Evolutionary conservation across 2,797 vertebrate species (phyloP).

Genomic region (Halcyon smyrnensis): DNA sequence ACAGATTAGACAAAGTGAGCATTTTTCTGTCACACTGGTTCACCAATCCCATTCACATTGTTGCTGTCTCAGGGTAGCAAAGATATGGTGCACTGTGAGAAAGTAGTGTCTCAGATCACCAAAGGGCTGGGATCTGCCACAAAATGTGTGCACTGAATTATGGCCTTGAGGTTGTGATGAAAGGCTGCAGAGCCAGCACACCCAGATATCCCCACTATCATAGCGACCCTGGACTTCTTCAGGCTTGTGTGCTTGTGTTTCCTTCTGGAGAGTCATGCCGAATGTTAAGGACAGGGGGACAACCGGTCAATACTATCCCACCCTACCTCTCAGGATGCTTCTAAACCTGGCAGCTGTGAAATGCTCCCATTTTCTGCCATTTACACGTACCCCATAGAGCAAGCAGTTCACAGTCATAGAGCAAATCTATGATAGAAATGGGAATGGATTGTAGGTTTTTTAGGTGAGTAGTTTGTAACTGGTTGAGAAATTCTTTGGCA

Average conservation of each 20-base stretch:
- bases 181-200: background rate
- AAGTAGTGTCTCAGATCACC: background rate
- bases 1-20: background rate
- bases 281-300: background rate
- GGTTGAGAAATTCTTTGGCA: background rate
- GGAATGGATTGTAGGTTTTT: background rate
- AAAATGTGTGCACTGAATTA: background rate
- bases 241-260: background rate
- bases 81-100: accelerated
- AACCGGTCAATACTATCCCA: background rate
- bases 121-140: background rate
- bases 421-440: background rate
- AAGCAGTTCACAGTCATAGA: background rate
- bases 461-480: background rate
- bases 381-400: background rate
- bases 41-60: background rate
- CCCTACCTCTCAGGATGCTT: background rate
- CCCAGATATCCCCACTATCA: background rate
- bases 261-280: background rate
- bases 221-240: background rate
- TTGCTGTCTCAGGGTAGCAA: background rate
- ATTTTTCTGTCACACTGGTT: background rate
- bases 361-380: background rate
- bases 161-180: background rate
- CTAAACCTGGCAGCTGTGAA: background rate